Evolutionary conservation across 2,888 invertebrate genomes (phyloP).

Genomic region (Drosophila infuscata): DNA sequence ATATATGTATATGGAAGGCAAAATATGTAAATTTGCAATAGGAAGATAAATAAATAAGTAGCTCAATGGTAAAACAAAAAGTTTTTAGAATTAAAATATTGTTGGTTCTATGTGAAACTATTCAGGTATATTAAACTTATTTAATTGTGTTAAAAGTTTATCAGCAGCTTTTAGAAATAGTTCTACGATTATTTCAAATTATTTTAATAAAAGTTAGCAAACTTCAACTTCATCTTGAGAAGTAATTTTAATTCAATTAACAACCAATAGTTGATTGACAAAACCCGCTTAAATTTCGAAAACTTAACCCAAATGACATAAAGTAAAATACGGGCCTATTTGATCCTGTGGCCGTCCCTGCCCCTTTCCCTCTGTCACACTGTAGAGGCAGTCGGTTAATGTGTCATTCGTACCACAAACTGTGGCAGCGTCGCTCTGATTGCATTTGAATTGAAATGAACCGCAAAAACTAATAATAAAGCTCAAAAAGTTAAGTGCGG

Average conservation of each 20-base stretch:
- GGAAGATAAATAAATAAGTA: neutral
- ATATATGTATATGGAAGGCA: too few species aligned
- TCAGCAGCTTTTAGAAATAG: neutral
- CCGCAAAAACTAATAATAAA: slow-evolving; percentile 81
- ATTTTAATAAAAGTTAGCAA: too few species aligned
- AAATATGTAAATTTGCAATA: neutral
- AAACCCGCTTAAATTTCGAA: slow-evolving; percentile 6
- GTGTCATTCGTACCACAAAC: slow-evolving; percentile 67
- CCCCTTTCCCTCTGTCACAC: neutral
- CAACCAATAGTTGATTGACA: neutral
- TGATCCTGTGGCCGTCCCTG: slow-evolving; percentile 4
- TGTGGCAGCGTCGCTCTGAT: slow-evolving; percentile 61
- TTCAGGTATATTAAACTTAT: neutral
- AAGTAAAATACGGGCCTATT: slow-evolving; percentile 9
- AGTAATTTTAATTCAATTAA: neutral
- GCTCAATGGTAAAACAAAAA: too few species aligned
- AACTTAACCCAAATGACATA: slow-evolving; percentile 20
- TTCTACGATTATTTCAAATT: neutral
- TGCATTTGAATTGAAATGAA: slow-evolving; percentile 78
- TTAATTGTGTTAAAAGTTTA: neutral
- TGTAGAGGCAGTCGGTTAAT: slow-evolving; percentile 40
- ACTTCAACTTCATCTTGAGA: neutral
- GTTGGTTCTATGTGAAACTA: neutral
- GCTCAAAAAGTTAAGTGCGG: slow-evolving; percentile 59
- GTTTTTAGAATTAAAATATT: neutral